These are phyloP conservation scores for Platysteira castanea DNA, from an alignment of 2,113 vertebrate species.

Conservation along the genomic window DNA sequence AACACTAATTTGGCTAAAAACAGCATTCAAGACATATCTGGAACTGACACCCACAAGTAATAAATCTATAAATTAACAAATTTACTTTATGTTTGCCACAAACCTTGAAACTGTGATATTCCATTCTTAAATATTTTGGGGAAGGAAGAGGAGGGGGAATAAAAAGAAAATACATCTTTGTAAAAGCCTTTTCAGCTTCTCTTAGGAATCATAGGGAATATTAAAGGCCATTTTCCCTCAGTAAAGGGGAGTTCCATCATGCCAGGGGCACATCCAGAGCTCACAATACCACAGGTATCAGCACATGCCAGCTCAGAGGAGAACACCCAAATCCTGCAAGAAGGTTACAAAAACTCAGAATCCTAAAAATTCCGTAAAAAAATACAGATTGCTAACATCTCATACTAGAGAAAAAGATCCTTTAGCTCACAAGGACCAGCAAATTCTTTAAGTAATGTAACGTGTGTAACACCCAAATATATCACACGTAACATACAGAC, in stretches of 20 bases:
- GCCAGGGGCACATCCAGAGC: too few relatives aligned
- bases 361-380: not conserved
- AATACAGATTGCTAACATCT: not conserved
- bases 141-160: not conserved
- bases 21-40: not conserved
- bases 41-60: not conserved
- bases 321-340: not conserved
- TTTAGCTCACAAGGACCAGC: not conserved
- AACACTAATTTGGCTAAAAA: not conserved
- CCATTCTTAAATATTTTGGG: not conserved
- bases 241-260: not conserved
- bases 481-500: rapidly evolving
- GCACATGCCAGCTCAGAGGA: not conserved
- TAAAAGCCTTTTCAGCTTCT: not conserved
- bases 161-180: not conserved
- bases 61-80: not conserved
- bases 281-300: not conserved
- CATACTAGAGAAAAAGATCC: not conserved
- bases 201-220: not conserved
- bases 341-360: not conserved
- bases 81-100: not conserved
- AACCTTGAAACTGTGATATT: not conserved
- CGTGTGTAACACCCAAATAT: too few relatives aligned
- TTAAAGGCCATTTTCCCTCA: not conserved
- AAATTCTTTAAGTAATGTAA: not conserved